Base-by-base conservation (phyloP, 2,113 vertebrate species). In the Cryptomyrus ogoouensis region DNA sequence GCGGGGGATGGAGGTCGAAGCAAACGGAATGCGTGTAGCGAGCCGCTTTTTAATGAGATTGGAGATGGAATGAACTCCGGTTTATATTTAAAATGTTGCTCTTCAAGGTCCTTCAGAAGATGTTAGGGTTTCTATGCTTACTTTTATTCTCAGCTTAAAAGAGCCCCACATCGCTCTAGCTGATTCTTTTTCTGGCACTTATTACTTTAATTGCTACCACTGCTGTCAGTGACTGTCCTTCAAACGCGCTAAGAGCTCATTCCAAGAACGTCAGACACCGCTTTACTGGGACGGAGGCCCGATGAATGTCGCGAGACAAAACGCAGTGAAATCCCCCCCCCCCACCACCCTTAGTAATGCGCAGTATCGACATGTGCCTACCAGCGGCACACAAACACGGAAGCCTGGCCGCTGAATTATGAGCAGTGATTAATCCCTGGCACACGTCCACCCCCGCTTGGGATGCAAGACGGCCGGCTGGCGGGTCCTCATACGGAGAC, bases 381-480 rank as follows among this genome's bases (percentile, higher is more conserved):
- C 50, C 49, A 87, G 62, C 66, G 21, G 7, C 31, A 17, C 52
- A 8, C 88, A 53, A 83, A 56, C 49, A 13, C 21, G 42, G 70
- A 56, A n/a, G 27, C 49, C 74, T 10, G 47, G 31, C 19, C 19
- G 3, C 24, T 53, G 70, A 52, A 83, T 56, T 89, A 83, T 53
- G 88, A 49, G 70, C 49, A 46, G 88, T 89, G 88, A 89, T 89
- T 89, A 83, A 83, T 89, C 88, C 74, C 19, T 89, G 88, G 70
- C 88, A 80, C 47, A 89, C 31, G 66, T 83, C 88, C 70, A 52
- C 19, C 35, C 42, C 42, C 88, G 62, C 46, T 77, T 50, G 88
- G 88, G 27, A 89, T 74, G 44, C 62, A 49, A 89, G 62, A 77
- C 88, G n/a, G 27, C 58, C 44, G 35, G 56, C 87, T 58, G 87